Base-by-base conservation (phyloP, 2,797 vertebrate genomes). In the Enteromius fasciolatus region DNA sequence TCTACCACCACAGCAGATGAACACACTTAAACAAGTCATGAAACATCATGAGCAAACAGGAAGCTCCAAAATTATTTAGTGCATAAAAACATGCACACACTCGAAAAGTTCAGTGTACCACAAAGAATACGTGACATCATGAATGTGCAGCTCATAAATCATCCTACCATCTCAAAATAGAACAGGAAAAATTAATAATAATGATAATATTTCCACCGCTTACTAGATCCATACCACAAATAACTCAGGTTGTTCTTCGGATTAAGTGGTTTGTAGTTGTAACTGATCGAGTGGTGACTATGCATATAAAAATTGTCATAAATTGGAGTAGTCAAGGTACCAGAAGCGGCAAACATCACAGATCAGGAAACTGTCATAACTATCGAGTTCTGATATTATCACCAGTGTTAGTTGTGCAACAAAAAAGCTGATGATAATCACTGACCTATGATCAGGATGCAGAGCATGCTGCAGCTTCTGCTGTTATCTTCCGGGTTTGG, bases 381-480 rank as follows among this genome's bases (percentile, higher is more conserved):
- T 28, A 31, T 18, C 9, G 28, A 70, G 14, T 20, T 78, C n/a
- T 50, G 28, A 9, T 67, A 14, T 50, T 50, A 78, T 66, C 28
- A 50, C 44, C 14, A 18, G 64, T 41, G 5, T 14, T 20, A 44
- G 15, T 39, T 28, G 7, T 50, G 5, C 17, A 36, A 17, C 76
- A 23, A 5, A 0, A 39, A 39, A 41, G 7, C 33, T 17, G 50
- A 54, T 78, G 12, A 28, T 41, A 33, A 36, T 41, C 23, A 68
- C 63, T 12, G 20, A 75, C 2, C 8, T 59, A n/a, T 75, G n/a
- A 77, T 79, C 54, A 85, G 80, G 83, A 87, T 90, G 87, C 69
- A 87, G 85, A 25, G 36, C 20, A 85, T 57, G 72, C 2, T 46
- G 18, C 17, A 72, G 33, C 52, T 12, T 76, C 68, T 15, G 18